phyloP scores from a whole-genome alignment of 2,113 vertebrate genomes.

The Marcusenius ussheri region DNA sequence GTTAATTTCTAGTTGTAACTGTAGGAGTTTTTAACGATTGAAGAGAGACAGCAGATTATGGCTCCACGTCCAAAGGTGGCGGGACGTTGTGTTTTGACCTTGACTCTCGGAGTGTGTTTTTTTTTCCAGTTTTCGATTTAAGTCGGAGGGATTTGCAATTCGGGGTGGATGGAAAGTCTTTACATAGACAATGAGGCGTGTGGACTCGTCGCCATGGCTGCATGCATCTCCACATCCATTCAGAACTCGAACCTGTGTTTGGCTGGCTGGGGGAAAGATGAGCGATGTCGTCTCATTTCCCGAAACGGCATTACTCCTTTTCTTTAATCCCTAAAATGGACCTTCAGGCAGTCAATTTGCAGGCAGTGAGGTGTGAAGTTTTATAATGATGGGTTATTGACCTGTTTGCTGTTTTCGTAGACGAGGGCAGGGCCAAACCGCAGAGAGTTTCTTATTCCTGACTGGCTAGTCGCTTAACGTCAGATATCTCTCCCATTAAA shows the following conservation, averaged over 20 bases:
- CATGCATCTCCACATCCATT: constrained; percentile 32
- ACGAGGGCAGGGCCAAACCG: constrained; percentile 53
- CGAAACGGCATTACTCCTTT: constrained; percentile 55
- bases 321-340: constrained; percentile 63
- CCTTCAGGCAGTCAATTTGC: constrained; percentile 79
- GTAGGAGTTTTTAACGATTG: not conserved
- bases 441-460: constrained; percentile 54
- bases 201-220: constrained; percentile 30
- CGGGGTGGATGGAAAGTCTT: constrained; percentile 25
- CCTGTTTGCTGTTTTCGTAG: constrained; percentile 67
- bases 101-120: constrained; percentile 9
- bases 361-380: constrained; percentile 73
- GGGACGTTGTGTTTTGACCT: not conserved
- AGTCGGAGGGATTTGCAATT: constrained; percentile 8
- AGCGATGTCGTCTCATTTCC: constrained; percentile 59
- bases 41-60: not conserved
- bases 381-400: constrained; percentile 89
- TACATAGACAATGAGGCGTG: constrained; percentile 41
- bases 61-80: not conserved
- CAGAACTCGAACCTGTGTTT: constrained; percentile 33
- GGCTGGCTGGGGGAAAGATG: constrained; percentile 50
- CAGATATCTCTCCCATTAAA: constrained; percentile 32
- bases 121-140: constrained; percentile 14
- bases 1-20: constrained; percentile 1
- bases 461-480: constrained; percentile 27